Conservation (phyloP, 2,888 invertebrate species). For the Colostygia pectinataria region DNA sequence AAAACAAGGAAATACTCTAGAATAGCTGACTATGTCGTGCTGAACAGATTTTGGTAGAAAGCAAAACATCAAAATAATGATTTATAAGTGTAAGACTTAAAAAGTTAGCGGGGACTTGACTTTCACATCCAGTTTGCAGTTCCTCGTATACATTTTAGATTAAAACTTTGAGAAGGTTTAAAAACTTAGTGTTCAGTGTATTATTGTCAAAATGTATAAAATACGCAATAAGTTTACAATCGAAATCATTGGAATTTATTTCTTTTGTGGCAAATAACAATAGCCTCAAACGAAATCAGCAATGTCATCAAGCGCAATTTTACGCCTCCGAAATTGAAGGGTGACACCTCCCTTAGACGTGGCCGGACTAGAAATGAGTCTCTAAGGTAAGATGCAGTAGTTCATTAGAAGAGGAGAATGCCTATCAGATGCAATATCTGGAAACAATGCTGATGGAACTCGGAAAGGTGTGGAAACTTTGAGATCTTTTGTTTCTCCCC, state of each 20-base stretch:
- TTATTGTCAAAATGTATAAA: too few species aligned
- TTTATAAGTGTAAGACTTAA: too few species aligned
- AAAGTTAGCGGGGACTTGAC: too few species aligned
- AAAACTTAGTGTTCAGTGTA: too few species aligned
- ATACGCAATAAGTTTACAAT: too few species aligned
- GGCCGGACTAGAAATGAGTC: slow-evolving; percentile 66
- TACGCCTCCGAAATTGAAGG: slow-evolving; percentile 56
- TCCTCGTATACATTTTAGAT: too few species aligned
- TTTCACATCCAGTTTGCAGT: too few species aligned
- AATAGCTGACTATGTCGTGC: too few species aligned
- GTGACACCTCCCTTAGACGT: slow-evolving; percentile 72
- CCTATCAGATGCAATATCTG: slow-evolving; percentile 29
- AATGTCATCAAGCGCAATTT: slow-evolving; percentile 51
- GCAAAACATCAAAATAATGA: too few species aligned
- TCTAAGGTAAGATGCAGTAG: slow-evolving; percentile 66
- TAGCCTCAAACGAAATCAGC: slow-evolving; percentile 9
- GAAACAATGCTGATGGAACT: slow-evolving; percentile 17
- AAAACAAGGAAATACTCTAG: too few species aligned
- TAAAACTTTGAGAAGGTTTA: too few species aligned
- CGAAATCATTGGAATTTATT: neutral
- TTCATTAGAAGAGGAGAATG: slow-evolving; percentile 59
- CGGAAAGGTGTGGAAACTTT: slow-evolving; percentile 13
- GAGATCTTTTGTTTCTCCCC: slow-evolving; percentile 11
- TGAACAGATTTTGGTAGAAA: too few species aligned
- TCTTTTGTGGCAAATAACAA: slow-evolving; percentile 42